Evolutionary conservation across 2,888 invertebrate species (phyloP), one percentile per base, ranked within the genome.

Genomic region (Cephus pulcher): DNA sequence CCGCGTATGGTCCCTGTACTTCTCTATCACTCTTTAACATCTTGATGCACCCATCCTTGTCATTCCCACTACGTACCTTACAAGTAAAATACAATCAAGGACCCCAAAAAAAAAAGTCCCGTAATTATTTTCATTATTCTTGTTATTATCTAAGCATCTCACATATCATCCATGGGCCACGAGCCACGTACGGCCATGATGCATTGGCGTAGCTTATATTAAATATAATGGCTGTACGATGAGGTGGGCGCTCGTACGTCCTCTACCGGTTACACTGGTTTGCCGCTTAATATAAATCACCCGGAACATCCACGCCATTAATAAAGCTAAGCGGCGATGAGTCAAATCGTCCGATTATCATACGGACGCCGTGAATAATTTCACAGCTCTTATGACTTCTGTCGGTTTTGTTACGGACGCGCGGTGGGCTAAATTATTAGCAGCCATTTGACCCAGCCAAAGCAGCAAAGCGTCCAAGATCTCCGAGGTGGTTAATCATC

Each of bases 291-390:
- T 83, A 88, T 88, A 87, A 88, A 88, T 88, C 85, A 88, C 81
- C 78, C 83, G 83, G 76, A 73, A 84, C 85, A 86, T 85, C 83
- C 84, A 82, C 81, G 85, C 84, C 85, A 85, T 88, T 88, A 86
- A 87, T 86, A 87, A 87, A 83, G 84, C 85, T 81, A 84, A 85
- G 82, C 85, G 84, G 84, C 83, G 87, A 87, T 85, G 87, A 88
- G 86, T 88, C 86, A 82, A 87, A 86, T 88, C 85, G 83, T 76
- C 77, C 78, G 76, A 77, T 40, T 74, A 76, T 76, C 70, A 70
- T 32, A 68, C n/a, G 32, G 34, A 74, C 74, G 74, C 34, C 76
- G 34, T 74, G 35, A 30, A 76, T 76, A 76, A 80, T 80, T 76
- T 75, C 73, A 80, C 12, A 23, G 78, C 76, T 76, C 75, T 78